Conservation (phyloP, 92 coral and sea anemone genomes). For the Pocillopora meandrina region DNA sequence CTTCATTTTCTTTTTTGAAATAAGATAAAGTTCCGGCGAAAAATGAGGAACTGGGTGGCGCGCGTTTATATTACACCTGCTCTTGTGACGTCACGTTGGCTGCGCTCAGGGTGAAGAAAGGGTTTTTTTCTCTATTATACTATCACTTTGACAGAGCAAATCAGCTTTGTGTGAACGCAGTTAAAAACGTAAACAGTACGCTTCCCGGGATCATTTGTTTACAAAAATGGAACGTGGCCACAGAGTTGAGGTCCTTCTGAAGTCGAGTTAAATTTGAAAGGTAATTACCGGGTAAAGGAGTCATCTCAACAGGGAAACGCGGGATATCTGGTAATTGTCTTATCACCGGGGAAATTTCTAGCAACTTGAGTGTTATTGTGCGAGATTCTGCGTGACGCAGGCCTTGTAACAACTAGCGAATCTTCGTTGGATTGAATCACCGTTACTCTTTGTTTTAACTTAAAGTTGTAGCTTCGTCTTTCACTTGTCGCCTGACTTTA, state of each 20-base stretch:
- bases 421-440: neutral
- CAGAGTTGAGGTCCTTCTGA: neutral
- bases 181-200: constrained; percentile 8
- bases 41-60: neutral
- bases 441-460: neutral
- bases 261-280: neutral
- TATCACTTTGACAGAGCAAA: neutral
- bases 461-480: neutral
- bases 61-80: constrained; percentile 11
- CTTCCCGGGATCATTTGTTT: constrained; percentile 21
- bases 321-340: neutral
- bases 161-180: constrained; percentile 17
- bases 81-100: constrained; percentile 16
- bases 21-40: neutral
- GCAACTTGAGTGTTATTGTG: neutral
- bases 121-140: neutral
- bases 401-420: neutral
- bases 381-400: neutral
- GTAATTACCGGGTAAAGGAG: neutral
- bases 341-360: neutral
- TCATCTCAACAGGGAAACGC: neutral
- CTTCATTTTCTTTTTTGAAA: too few relatives aligned
- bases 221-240: neutral
- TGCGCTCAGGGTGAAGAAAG: neutral
- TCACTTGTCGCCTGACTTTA: neutral